Conservation (phyloP, 2,113 vertebrate species). For the Pogona vitticeps region DNA sequence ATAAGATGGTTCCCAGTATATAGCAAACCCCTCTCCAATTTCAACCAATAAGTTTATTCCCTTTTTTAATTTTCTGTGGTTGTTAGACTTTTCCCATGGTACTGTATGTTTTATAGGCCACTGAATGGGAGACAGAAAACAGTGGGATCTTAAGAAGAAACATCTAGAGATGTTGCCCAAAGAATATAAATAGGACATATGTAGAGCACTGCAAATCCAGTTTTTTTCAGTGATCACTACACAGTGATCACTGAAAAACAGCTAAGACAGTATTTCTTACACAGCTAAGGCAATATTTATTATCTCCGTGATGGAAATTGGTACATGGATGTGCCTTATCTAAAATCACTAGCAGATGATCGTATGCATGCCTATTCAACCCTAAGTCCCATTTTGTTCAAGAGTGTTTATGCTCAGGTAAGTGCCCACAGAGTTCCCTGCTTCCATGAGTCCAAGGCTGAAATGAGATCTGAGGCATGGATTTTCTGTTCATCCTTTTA, state of each 20-base stretch:
- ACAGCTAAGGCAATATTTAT: neutral
- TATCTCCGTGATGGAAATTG: neutral
- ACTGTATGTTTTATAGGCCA: neutral
- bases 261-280: too few relatives aligned
- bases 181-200: neutral
- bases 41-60: neutral
- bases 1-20: conserved; percentile 10
- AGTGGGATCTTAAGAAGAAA: neutral
- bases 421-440: too few relatives aligned
- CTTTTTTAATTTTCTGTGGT: neutral
- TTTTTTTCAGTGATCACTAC: neutral
- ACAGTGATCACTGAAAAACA: too few relatives aligned
- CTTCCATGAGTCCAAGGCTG: neutral
- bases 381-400: neutral
- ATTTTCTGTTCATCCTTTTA: neutral
- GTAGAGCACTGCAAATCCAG: neutral
- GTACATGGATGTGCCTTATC: neutral
- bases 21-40: neutral
- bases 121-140: neutral
- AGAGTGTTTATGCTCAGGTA: neutral
- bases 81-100: neutral
- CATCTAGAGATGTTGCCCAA: neutral
- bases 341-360: neutral
- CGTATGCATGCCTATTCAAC: neutral
- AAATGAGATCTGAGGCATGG: neutral